These are phyloP conservation scores for Pseudomyrmex concolor DNA, from an alignment of 1,140 invertebrate species.

Conservation along the genomic window DNA sequence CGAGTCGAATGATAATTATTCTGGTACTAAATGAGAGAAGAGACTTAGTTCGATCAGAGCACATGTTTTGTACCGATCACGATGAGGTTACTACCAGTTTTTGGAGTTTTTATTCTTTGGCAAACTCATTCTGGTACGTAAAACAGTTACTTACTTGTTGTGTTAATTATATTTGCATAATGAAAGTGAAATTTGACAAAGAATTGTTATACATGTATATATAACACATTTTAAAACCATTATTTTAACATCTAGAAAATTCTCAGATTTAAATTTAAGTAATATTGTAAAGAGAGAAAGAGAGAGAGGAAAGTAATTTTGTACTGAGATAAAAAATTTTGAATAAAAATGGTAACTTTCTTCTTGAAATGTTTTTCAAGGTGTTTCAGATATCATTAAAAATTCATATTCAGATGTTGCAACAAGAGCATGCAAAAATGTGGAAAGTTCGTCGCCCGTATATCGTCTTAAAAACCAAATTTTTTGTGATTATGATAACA, in stretches of 20 bases:
- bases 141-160: not conserved
- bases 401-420: not conserved
- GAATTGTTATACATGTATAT: not conserved
- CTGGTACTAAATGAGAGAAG: not conserved
- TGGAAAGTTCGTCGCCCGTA: slow-evolving; percentile 58
- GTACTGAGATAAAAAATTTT: not conserved
- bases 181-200: not conserved
- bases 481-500: slow-evolving; percentile 84
- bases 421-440: slow-evolving; percentile 71
- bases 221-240: not conserved
- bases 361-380: not conserved
- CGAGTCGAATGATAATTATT: slow-evolving; percentile 56
- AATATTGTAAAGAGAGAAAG: not conserved
- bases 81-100: slow-evolving; percentile 57
- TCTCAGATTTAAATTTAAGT: slow-evolving; percentile 8
- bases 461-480: slow-evolving; percentile 81
- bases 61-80: slow-evolving; percentile 51
- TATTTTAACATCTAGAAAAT: not conserved
- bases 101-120: slow-evolving; percentile 48
- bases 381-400: not conserved
- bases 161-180: no score
- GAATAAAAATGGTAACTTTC: not conserved
- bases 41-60: slow-evolving; percentile 59
- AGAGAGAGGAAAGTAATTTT: no score
- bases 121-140: slow-evolving; percentile 53